Evolutionary conservation across 2,797 vertebrate genomes (phyloP), one percentile per base, ranked within the genome.

Genomic region (Tachyglossus aculeatus): DNA sequence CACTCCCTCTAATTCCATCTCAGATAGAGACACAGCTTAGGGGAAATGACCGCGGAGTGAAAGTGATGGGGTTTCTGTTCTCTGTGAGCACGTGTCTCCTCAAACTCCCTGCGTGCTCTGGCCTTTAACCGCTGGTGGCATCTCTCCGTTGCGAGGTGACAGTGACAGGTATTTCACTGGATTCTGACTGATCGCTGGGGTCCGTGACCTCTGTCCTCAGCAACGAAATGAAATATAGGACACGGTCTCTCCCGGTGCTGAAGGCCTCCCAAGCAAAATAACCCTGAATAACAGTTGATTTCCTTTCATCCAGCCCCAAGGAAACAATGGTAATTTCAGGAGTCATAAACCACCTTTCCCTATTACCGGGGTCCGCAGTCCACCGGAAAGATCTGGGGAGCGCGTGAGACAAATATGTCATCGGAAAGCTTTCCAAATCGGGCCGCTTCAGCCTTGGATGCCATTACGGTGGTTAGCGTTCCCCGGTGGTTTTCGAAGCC

Each of bases 141-240:
- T 96, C 93, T 93, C 94, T 96, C 95, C 95, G 32, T 61, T 58
- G 73, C 83, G 88, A 88, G 90, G 90, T 93, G 94, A 93, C 94
- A 91, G 72, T 82, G 86, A 81, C 84, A 77, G 90, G 88, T 91
- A 94, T 92, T 92, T 92, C 91, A 85, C 82, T 84, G 74, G 86
- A 83, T 91, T 80, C 88, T 80, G 84, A 90, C 83, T 88, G 88
- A 86, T 90, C 86, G 48, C 77, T 85, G 59, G 64, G 79, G 77
- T 92, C 88, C 84, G 78, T 87, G 77, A 70, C 82, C 92, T 94
- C 93, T 86, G 74, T 93, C 86, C 83, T 91, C 93, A 76, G 56
- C 63, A 81, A 64, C 68, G 74, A 87, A 86, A 85, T 71, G 51
- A 73, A 61, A 61, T 73, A 36, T 37, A 62, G 56, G 37, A 44